A percentile compares a stretch with the other conserved stretches of the same genome.
Evolutionary conservation across 2,113 vertebrate species (phyloP).

Genomic region (Cyphomyrus plagiostoma): DNA sequence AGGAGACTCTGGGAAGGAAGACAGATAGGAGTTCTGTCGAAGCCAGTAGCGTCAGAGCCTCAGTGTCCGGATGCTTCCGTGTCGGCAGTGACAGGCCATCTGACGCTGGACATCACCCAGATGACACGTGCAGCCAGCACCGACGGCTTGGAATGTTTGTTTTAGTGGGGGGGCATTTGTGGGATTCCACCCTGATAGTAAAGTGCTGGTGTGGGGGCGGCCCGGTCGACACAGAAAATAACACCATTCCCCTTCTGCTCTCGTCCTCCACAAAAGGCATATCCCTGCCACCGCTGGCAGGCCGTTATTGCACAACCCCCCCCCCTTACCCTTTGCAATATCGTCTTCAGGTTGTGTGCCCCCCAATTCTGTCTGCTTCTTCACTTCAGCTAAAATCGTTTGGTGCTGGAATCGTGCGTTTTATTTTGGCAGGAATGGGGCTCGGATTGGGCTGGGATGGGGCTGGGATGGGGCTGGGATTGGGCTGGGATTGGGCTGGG

Average conservation of each 20-base stretch:
- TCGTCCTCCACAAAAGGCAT: neutral
- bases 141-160: slow-evolving; percentile 8
- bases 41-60: neutral
- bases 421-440: neutral
- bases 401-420: neutral
- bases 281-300: neutral
- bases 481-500: neutral
- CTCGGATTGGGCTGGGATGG: neutral
- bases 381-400: neutral
- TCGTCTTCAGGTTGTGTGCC: slow-evolving; percentile 11
- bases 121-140: neutral
- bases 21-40: neutral
- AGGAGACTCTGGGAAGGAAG: neutral
- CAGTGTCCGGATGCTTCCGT: neutral
- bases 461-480: neutral
- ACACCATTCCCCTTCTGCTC: neutral
- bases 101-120: neutral
- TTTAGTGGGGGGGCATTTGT: neutral
- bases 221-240: neutral
- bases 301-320: neutral
- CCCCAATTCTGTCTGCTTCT: neutral
- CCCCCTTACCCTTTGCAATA: neutral
- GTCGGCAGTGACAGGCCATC: neutral
- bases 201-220: neutral
- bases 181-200: neutral